phyloP scores from a whole-genome alignment of 2,888 invertebrate species.

The Malthinus flaveolus region DNA sequence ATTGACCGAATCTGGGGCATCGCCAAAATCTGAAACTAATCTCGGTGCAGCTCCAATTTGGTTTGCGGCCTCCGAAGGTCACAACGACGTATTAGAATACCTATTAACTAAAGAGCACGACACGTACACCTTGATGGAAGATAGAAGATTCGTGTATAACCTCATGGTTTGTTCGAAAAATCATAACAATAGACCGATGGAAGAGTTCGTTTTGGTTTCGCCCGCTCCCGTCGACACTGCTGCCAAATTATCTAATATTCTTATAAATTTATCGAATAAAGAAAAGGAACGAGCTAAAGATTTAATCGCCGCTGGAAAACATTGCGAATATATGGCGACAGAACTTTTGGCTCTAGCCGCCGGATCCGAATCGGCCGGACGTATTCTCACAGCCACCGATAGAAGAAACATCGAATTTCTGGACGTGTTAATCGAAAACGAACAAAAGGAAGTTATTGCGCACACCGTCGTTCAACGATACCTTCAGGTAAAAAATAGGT shows the following conservation, averaged over 20 bases:
- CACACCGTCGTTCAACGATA: conserved; percentile 98
- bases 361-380: conserved; percentile 91
- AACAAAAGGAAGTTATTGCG: conserved; percentile 97
- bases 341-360: conserved; percentile 92
- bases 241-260: conserved; percentile 93
- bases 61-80: conserved; percentile 97
- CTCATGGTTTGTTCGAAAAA: conserved; percentile 97
- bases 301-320: conserved; percentile 91
- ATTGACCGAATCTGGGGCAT: conserved; percentile 93
- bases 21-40: conserved; percentile 93
- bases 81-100: conserved; percentile 94
- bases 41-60: conserved; percentile 96
- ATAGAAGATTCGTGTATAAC: conserved; percentile 96
- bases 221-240: conserved; percentile 99
- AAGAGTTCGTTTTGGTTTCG: conserved; percentile 97
- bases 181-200: conserved; percentile 93
- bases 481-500: conserved; percentile 77
- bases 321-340: conserved; percentile 97
- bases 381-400: conserved; percentile 93
- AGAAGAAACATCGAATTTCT: conserved; percentile 91
- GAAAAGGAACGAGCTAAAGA: conserved; percentile 99
- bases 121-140: conserved; percentile 96
- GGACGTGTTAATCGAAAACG: conserved; percentile 96
- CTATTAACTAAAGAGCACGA: conserved; percentile 97
- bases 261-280: conserved; percentile 85